Evolutionary conservation across 2,797 vertebrate species (phyloP), one percentile per base, ranked within the genome.

Genomic region (Schizothorax lantsangensis): DNA sequence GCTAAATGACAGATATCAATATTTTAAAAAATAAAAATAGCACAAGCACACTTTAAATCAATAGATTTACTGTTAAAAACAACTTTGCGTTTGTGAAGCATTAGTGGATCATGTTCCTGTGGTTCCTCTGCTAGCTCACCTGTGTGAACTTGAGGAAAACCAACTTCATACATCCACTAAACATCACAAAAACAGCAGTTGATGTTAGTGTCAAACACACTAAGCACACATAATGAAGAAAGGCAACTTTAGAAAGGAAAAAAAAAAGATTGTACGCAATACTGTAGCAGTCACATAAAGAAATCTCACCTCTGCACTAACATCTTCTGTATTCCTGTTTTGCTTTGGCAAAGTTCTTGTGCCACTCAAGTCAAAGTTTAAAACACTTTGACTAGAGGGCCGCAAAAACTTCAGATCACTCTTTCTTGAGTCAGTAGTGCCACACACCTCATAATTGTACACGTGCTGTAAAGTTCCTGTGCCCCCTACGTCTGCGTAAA

Each of bases 281-380:
- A 81, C 62, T 21, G 10, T 36, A 77, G 7, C 82, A 79, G 47
- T 33, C 30, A 36, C 10, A 59, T n/a, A 14, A 45, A 75, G 17
- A 68, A n/a, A 54, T 84, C 94, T 95, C 94, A 96, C 95, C 94
- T 95, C 94, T 80, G 82, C 91, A 92, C 93, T 84, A 84, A 88
- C 45, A 93, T 88, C 92, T 59, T 92, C 91, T 66, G 86, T 84
- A 38, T 91, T 88, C 59, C 90, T 80, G 54, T 84, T 91, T 75
- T 86, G 91, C 26, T 92, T 92, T 74, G 91, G 92, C n/a, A 94
- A 84, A 74, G 94, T 95, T 79, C 88, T 92, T 5, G 88, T 87
- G 68, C 62, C 87, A 91, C 71, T 85, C 40, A 81, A 86, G 86
- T 94, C 94, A 87, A 93, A 86, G 87, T 57, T 94, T 45, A 95